phyloP scores from a whole-genome alignment of 2,888 invertebrate genomes.

The Hypsopygia costalis region DNA sequence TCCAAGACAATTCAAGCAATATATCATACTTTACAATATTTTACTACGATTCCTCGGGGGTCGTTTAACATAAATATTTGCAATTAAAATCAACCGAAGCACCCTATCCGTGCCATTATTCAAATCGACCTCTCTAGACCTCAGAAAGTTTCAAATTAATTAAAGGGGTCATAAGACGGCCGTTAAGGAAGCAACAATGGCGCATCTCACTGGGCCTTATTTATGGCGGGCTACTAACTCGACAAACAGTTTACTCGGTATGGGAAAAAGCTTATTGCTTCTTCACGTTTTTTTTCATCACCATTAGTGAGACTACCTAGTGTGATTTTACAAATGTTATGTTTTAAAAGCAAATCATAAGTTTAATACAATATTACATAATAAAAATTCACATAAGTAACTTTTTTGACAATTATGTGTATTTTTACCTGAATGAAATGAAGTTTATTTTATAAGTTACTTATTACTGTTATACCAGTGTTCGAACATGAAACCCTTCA shows the following conservation, averaged over 20 bases:
- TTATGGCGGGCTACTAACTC: slow-evolving; percentile 45
- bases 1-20: slow-evolving; percentile 44
- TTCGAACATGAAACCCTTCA: too few species aligned
- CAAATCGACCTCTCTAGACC: slow-evolving; percentile 68
- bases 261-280: too few species aligned
- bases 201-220: slow-evolving; percentile 48
- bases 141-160: slow-evolving; percentile 80
- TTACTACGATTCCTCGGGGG: slow-evolving; percentile 38
- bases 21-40: slow-evolving; percentile 69
- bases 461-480: too few species aligned
- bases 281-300: too few species aligned
- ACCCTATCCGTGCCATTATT: slow-evolving; percentile 77
- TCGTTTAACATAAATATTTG: slow-evolving; percentile 79
- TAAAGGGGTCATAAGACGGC: slow-evolving; percentile 78
- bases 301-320: too few species aligned
- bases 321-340: too few species aligned
- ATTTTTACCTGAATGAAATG: too few species aligned
- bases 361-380: too few species aligned
- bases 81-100: slow-evolving; percentile 77
- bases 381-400: too few species aligned
- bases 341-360: too few species aligned
- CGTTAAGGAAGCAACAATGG: slow-evolving; percentile 78
- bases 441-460: too few species aligned
- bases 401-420: too few species aligned
- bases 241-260: not conserved